Conservation (phyloP, 2,113 vertebrate genomes). For the Amia ocellicauda region DNA sequence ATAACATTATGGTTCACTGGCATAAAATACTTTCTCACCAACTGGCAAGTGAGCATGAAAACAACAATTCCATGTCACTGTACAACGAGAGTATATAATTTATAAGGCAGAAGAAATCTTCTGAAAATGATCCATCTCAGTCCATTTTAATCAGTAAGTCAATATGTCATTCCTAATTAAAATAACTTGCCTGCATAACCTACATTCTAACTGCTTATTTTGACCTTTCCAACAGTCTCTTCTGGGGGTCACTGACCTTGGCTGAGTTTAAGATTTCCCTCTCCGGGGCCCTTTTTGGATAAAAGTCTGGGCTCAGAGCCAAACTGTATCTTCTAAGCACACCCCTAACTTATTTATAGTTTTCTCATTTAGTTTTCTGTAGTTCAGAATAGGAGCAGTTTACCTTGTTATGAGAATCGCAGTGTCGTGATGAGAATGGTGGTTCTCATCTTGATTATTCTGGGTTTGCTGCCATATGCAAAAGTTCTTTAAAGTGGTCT, state of each 20-base stretch:
- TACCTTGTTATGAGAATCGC: conserved; percentile 95
- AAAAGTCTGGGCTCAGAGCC: background rate
- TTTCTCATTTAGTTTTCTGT: background rate
- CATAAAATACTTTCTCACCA: too few relatives aligned
- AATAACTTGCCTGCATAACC: background rate
- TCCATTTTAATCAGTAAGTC: background rate
- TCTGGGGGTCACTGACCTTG: conserved; percentile 4
- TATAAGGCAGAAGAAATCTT: too few relatives aligned
- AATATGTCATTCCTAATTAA: too few relatives aligned
- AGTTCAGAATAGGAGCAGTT: conserved; percentile 2
- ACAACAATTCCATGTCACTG: too few relatives aligned
- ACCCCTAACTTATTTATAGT: background rate
- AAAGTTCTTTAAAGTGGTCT: conserved; percentile 95
- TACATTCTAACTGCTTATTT: conserved; percentile 1
- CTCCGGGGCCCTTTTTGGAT: background rate
- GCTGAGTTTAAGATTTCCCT: background rate
- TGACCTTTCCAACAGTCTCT: background rate
- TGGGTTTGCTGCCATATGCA: conserved; percentile 95
- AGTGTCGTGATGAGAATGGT: conserved; percentile 85
- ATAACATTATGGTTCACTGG: background rate
- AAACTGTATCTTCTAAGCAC: background rate
- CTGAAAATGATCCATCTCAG: background rate
- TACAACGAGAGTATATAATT: too few relatives aligned
- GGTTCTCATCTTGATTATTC: conserved; percentile 81
- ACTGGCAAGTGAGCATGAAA: too few relatives aligned